Base-by-base conservation (phyloP, 1,140 invertebrate species). In the Neodiprion pinetum region DNA sequence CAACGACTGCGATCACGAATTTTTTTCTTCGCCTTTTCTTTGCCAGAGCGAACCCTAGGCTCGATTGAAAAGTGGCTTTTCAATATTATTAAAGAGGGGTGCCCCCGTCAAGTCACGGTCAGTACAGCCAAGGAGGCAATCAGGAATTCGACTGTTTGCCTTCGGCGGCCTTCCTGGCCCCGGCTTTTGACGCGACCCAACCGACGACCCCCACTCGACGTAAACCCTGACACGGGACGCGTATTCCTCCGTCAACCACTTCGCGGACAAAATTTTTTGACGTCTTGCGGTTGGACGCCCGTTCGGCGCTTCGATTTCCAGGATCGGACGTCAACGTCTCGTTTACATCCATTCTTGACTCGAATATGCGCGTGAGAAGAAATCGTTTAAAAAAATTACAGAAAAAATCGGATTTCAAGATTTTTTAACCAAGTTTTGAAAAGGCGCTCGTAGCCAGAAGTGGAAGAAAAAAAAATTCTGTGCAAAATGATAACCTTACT, bases 21-120 rank as follows among this genome's bases (percentile, higher is more conserved):
- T 61, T 61, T 61, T 61, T 61, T 61, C 53, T 7, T 61, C 8
- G n/a, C 53, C 67, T 12, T 73, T 72, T 48, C 72, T 53, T 48
- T 80, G 72, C 72, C 70, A 71, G 72, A 71, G 73, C 67, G 72
- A 79, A 81, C 79, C 78, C 78, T 40, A 5, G 5, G 28, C 28
- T 80, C 80, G 40, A 67, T 79, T 75, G 76, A 80, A 61, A 79
- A 81, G 78, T 80, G 76, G 78, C 74, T 76, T 81, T 82, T 80
- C 75, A 73, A 79, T 50, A 69, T 72, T 71, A 80, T 78, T 75
- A 72, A 70, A 77, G 75, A 76, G 78, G 75, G 76, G 84, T 84
- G 85, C 85, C 84, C 84, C 85, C 85, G 80, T 82, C 72, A 83
- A 80, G 85, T 79, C 78, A 75, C 78, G 84, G 83, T 86, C 85